Conservation (phyloP, 2,113 vertebrate species). For the Callipepla californica region DNA sequence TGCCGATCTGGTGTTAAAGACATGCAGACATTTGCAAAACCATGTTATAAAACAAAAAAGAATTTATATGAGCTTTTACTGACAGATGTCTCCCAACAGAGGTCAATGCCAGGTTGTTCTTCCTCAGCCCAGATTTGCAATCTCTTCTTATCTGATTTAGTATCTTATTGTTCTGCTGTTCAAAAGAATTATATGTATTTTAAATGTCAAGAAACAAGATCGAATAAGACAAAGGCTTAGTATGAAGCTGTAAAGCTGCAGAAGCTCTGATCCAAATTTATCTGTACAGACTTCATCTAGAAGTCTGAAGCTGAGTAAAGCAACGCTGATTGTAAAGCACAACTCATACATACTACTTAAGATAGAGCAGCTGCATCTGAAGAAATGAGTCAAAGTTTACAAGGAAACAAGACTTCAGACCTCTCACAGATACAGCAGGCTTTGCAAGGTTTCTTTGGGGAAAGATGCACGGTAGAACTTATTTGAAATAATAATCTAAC, state of each 20-base stretch:
- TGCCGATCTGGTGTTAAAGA: not conserved
- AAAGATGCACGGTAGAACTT: not conserved
- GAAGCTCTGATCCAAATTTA: not conserved
- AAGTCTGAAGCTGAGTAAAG: not conserved
- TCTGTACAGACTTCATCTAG: not conserved
- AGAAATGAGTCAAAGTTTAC: not conserved
- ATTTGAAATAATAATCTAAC: not conserved
- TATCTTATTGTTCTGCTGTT: constrained; percentile 17
- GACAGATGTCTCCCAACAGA: constrained; percentile 59
- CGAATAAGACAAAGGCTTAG: constrained; percentile 5
- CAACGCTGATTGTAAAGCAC: not conserved
- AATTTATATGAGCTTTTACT: constrained; percentile 43
- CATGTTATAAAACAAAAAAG: not conserved
- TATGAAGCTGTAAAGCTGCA: not conserved
- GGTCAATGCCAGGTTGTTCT: constrained; percentile 44
- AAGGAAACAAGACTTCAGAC: not conserved
- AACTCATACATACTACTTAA: not conserved
- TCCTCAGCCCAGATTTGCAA: constrained; percentile 29
- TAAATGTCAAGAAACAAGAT: constrained; percentile 17
- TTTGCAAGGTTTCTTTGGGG: not conserved
- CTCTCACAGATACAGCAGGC: not conserved
- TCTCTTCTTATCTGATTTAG: constrained; percentile 37
- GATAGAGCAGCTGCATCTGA: fast-evolving
- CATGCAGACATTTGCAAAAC: not conserved
- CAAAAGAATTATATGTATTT: constrained; percentile 32